Evolutionary conservation across 2,888 invertebrate genomes (phyloP).

Genomic region (Tetragonula carbonaria): DNA sequence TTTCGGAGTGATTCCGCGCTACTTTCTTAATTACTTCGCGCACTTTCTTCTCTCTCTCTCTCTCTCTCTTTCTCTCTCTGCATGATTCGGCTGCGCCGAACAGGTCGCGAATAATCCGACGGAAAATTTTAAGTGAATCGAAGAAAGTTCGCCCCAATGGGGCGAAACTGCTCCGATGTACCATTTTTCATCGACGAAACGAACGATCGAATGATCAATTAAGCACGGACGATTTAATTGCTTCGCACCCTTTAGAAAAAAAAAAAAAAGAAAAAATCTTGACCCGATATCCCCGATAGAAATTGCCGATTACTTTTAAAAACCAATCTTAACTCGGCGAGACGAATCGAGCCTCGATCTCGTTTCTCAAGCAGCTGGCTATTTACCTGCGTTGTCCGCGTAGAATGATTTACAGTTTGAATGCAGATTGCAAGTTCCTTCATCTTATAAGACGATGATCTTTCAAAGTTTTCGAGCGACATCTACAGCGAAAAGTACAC

Average conservation of each 20-base stretch:
- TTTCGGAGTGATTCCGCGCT: conserved; percentile 45
- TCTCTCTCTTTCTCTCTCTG: background rate
- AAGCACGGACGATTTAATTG: conserved; percentile 57
- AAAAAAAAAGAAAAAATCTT: conserved; percentile 34
- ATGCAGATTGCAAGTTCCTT: background rate
- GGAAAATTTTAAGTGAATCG: conserved; percentile 45
- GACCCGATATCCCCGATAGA: conserved; percentile 25
- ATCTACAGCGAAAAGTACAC: too few relatives aligned
- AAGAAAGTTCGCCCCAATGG: conserved; percentile 36
- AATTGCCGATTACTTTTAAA: background rate
- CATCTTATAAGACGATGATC: background rate
- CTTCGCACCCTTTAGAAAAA: conserved; percentile 22
- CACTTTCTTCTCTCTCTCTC: conserved; percentile 23
- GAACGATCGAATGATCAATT: conserved; percentile 49
- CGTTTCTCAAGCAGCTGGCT: background rate
- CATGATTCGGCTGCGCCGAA: conserved; percentile 31
- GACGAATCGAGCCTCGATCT: background rate
- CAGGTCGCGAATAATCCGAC: conserved; percentile 33
- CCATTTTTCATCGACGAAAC: conserved; percentile 29
- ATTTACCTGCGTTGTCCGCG: background rate
- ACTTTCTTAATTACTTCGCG: conserved; percentile 59
- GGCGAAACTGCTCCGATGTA: background rate
- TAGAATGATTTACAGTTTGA: background rate
- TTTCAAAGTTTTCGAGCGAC: too few relatives aligned
- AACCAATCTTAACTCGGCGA: background rate